Evolutionary conservation across 1,140 invertebrate genomes (phyloP).

Genomic region (Trinorchestia longiramus): DNA sequence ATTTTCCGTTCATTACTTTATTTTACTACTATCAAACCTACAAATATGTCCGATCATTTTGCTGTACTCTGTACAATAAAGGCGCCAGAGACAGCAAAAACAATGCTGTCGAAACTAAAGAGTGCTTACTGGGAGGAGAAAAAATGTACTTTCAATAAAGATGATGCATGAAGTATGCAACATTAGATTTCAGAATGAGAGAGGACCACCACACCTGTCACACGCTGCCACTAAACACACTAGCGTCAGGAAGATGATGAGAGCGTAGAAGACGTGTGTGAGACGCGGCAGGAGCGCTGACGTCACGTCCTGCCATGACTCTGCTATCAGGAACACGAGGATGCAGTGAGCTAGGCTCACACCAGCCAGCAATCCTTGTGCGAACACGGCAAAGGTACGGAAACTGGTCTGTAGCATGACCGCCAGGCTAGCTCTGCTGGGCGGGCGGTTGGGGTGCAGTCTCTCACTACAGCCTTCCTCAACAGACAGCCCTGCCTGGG

Average conservation of each 20-base stretch:
- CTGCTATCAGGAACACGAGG: slow-evolving; percentile 61
- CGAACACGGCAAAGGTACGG: slow-evolving; percentile 63
- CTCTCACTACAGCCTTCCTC: neutral
- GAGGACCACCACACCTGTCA: slow-evolving; percentile 58
- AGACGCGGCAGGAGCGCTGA: slow-evolving; percentile 54
- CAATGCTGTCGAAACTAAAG: neutral
- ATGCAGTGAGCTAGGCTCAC: slow-evolving; percentile 65
- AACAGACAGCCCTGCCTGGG: neutral
- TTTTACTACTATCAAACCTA: too few relatives aligned
- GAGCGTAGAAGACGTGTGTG: slow-evolving; percentile 61
- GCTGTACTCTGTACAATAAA: too few relatives aligned
- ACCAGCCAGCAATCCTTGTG: slow-evolving; percentile 64
- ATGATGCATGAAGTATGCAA: too few relatives aligned
- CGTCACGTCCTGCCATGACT: slow-evolving; percentile 48
- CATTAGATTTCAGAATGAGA: neutral
- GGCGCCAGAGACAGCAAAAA: too few relatives aligned
- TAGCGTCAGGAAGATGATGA: slow-evolving; percentile 60
- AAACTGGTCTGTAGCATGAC: slow-evolving; percentile 63
- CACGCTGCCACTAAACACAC: slow-evolving; percentile 62
- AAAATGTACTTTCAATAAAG: neutral
- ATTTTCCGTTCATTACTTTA: too few relatives aligned
- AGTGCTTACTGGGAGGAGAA: neutral
- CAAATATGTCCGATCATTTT: too few relatives aligned
- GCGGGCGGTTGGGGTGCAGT: neutral
- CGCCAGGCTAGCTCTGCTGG: slow-evolving; percentile 12